These are phyloP conservation scores for Hapalemur alaotrensis DNA, from an alignment of 2,797 vertebrate genomes.

Conservation along the genomic window DNA sequence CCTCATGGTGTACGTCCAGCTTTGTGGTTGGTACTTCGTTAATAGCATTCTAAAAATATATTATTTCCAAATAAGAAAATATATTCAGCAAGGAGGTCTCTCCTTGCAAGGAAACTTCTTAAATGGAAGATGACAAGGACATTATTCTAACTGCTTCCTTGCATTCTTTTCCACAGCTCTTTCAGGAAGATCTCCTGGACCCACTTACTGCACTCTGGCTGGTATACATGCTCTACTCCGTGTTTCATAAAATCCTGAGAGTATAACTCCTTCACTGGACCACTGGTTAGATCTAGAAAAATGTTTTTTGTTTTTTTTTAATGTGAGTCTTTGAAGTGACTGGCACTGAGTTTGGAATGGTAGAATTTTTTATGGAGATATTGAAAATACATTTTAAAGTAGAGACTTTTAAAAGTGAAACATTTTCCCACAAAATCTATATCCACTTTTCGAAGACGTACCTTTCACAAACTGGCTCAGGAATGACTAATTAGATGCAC, in stretches of 20 bases:
- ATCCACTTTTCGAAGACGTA: neutral
- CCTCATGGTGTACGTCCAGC: fast-evolving
- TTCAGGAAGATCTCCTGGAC: neutral
- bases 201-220: neutral
- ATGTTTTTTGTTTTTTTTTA: neutral
- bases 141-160: neutral
- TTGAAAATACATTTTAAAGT: neutral
- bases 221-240: neutral
- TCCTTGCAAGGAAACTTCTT: neutral
- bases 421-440: neutral
- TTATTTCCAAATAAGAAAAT: neutral
- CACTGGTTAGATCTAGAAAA: neutral
- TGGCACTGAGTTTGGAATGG: neutral
- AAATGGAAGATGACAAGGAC: neutral
- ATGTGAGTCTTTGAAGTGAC: neutral
- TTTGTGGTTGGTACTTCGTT: neutral
- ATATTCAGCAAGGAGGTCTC: neutral
- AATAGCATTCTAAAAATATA: neutral
- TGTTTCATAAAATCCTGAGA: neutral
- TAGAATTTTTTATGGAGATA: neutral
- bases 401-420: neutral
- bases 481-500: neutral
- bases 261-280: neutral
- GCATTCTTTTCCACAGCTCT: neutral
- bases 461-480: neutral